phyloP scores from a whole-genome alignment of 2,888 invertebrate genomes.

The Caenorhabditis becei region DNA sequence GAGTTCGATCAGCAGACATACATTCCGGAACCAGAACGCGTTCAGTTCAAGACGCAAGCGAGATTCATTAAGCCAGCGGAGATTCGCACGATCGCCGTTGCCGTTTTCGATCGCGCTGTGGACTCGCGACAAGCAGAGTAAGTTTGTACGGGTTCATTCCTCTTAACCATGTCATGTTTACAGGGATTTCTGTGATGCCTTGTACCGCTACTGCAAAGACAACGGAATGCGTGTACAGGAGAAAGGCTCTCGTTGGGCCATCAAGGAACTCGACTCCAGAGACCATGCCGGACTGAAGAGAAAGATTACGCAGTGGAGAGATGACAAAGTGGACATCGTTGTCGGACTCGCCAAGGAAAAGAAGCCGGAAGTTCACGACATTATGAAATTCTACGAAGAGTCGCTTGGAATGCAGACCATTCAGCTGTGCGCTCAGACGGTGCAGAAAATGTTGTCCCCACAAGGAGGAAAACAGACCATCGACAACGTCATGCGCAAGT shows the following conservation, averaged over 20 bases:
- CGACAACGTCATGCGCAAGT: slow-evolving; percentile 65
- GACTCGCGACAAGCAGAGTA: slow-evolving; percentile 8
- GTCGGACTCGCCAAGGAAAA: slow-evolving; percentile 34
- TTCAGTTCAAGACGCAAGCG: slow-evolving; percentile 6
- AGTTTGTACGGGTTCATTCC: slow-evolving; percentile 5
- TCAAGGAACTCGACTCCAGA: slow-evolving; percentile 3
- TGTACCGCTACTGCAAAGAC: slow-evolving; percentile 13
- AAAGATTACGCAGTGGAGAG: slow-evolving; percentile 20
- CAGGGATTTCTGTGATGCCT: slow-evolving; percentile 34
- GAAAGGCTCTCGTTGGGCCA: slow-evolving; percentile 23
- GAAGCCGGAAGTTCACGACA: slow-evolving; percentile 53
- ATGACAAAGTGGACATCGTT: slow-evolving; percentile 4
- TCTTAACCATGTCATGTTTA: no score
- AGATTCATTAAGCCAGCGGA: slow-evolving; percentile 22
- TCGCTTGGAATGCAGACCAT: slow-evolving; percentile 51
- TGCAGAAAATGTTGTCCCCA: slow-evolving; percentile 24
- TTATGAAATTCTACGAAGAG: slow-evolving; percentile 56
- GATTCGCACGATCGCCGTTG: slow-evolving; percentile 2
- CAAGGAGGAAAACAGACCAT: slow-evolving; percentile 49
- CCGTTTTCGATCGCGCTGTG: slow-evolving; percentile 29
- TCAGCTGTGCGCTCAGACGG: slow-evolving; percentile 34
- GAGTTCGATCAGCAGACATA: slow-evolving; percentile 14
- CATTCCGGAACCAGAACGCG: slow-evolving; percentile 1
- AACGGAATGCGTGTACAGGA: no score
- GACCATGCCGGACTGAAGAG: slow-evolving; percentile 18